Evolutionary conservation across 2,113 vertebrate genomes (phyloP), one percentile per base, ranked within the genome.

Genomic region (Melanocharis versteri): DNA sequence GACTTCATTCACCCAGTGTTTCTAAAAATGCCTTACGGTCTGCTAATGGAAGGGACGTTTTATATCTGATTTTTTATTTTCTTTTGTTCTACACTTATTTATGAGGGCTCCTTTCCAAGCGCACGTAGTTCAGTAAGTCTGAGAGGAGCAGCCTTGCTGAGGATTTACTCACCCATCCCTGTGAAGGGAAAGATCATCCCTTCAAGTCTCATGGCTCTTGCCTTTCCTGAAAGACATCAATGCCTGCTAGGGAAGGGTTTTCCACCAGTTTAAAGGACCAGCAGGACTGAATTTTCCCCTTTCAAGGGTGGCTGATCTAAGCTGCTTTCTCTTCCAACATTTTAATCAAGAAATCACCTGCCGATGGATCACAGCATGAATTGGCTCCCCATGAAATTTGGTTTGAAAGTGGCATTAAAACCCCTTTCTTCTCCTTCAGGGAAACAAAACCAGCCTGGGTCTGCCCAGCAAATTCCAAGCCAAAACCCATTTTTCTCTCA

Each of bases 291-390:
- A 76, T 69, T 66, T 70, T 35, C 72, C 80, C 23, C 47, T 93
- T 77, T 90, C 90, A 93, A 56, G 83, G 85, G 47, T 78, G 83
- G 83, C 60, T 96, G 86, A 79, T 82, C 86, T 90, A 89, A 95
- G 86, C 69, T 57, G 56, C 86, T 82, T 96, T 64, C 76, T 56
- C 69, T 93, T 93, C 77, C 91, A 53, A 78, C 4, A 14, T 93
- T 93, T 87, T 95, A 94, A 96, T 96, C 84, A 89, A 93, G 92
- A 93, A 96, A 93, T 90, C 86, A 89, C 77, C 93, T 81, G 86
- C 94, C 40, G 4, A 33, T 26, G 56, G 60, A 79, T 90, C 79
- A 37, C 88, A 89, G 90, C 79, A 20, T 75, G 92, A 90, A 45
- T 28, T 83, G 60, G 64, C 65, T 96, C 81, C n/a, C 92, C 93